A percentile compares a stretch with the other conserved stretches of the same genome.
These are phyloP conservation scores for Nixonia krombeini DNA, from an alignment of 1,140 invertebrate genomes.

Conservation along the genomic window DNA sequence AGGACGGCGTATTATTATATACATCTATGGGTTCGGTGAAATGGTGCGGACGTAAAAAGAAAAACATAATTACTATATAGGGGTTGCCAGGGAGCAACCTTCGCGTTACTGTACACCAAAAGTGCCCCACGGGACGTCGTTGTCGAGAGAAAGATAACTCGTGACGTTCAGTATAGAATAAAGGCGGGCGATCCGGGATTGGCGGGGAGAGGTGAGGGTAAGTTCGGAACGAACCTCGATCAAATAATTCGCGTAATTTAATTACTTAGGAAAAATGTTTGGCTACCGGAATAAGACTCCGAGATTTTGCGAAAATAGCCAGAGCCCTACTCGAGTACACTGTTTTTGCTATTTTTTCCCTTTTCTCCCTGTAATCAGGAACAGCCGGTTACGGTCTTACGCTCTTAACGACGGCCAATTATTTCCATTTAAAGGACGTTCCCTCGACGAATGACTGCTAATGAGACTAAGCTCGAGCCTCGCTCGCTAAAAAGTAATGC, in stretches of 20 bases:
- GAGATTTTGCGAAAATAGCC: constrained; percentile 30
- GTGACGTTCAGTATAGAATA: constrained; percentile 2
- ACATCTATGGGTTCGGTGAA: constrained; percentile 56
- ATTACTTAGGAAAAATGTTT: constrained; percentile 30
- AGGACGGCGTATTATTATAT: constrained; percentile 40
- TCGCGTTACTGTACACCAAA: constrained; percentile 62
- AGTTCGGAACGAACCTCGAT: constrained; percentile 29
- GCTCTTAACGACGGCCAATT: constrained; percentile 56
- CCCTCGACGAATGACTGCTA: constrained; percentile 39
- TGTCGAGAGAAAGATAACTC: constrained; percentile 27
- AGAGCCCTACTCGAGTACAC: constrained; percentile 6
- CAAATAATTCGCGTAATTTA: constrained; percentile 45
- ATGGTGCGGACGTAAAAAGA: constrained; percentile 68
- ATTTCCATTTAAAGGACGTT: constrained; percentile 46
- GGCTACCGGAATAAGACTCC: constrained; percentile 23
- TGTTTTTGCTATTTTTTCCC: constrained; percentile 7
- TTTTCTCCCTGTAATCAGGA: constrained; percentile 7
- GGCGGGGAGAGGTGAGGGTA: constrained; percentile 4
- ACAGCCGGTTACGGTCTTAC: constrained; percentile 12
- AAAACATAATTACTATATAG: constrained; percentile 69
- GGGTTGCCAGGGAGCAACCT: constrained; percentile 62
- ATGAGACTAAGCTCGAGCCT: constrained; percentile 23
- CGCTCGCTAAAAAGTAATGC: neutral
- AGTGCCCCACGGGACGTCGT: constrained; percentile 60
- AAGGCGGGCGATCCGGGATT: constrained; percentile 9